phyloP scores from a whole-genome alignment of 2,888 invertebrate genomes.

The Leucania comma region DNA sequence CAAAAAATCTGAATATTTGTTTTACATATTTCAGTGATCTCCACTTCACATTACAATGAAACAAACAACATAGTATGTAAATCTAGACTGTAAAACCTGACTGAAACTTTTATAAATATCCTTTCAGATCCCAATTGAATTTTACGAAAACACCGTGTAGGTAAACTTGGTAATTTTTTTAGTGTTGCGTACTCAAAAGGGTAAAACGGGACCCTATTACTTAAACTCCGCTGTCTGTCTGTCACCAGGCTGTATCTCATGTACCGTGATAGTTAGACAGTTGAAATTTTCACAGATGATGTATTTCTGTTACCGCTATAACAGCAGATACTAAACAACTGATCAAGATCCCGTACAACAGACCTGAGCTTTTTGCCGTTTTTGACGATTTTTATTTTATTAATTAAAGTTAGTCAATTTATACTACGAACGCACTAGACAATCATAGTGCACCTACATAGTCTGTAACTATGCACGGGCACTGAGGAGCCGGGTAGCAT shows the following conservation, averaged over 20 bases:
- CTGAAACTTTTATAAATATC: background rate
- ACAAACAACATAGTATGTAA: constrained; percentile 3
- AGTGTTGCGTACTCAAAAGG: no score
- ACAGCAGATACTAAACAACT: no score
- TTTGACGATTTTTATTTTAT: background rate
- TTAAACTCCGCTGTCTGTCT: no score
- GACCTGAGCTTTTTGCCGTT: no score
- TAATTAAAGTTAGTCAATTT: constrained; percentile 16
- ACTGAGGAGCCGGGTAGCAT: constrained; percentile 82
- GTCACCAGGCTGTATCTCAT: no score
- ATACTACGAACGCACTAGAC: constrained; percentile 47
- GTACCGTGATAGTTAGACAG: no score
- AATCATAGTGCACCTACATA: constrained; percentile 84
- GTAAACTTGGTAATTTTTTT: background rate
- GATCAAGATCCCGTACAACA: no score
- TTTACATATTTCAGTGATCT: constrained; percentile 32
- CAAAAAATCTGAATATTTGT: background rate
- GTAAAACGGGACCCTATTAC: no score
- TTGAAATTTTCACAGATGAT: no score
- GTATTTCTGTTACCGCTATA: no score
- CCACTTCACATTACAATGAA: background rate
- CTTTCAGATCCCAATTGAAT: background rate
- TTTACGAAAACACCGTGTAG: background rate
- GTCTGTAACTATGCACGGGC: constrained; percentile 81
- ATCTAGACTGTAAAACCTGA: background rate